Evolutionary conservation across 2,888 invertebrate genomes (phyloP).

Genomic region (Phyto melanocephala): DNA sequence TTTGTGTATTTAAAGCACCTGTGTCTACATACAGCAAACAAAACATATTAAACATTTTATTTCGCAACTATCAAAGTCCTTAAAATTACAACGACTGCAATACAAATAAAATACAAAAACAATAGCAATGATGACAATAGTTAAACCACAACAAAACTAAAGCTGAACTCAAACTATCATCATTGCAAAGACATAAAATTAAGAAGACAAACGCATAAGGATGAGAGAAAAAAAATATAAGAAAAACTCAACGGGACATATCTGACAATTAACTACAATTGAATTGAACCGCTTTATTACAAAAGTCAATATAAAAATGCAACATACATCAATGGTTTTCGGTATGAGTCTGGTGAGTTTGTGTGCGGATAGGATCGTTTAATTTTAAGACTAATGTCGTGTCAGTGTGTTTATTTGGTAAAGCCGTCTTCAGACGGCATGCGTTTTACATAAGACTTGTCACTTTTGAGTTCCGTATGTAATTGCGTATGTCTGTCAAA

Average conservation of each 20-base stretch:
- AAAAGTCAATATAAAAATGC: background rate
- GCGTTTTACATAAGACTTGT: too few relatives aligned
- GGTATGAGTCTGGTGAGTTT: background rate
- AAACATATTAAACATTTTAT: slow-evolving; percentile 50
- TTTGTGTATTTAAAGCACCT: slow-evolving; percentile 68
- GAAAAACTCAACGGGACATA: slow-evolving; percentile 56
- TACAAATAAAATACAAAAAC: slow-evolving; percentile 3
- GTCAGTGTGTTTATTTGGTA: background rate
- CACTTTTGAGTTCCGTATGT: too few relatives aligned
- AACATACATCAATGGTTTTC: background rate
- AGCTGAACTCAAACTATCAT: background rate
- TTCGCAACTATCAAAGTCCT: slow-evolving; percentile 64
- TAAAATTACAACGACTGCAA: slow-evolving; percentile 2
- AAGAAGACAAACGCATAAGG: background rate
- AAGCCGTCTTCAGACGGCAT: too few relatives aligned
- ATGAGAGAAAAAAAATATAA: slow-evolving; percentile 18
- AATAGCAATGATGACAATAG: slow-evolving; percentile 32
- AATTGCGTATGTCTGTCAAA: too few relatives aligned
- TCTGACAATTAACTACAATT: slow-evolving; percentile 48
- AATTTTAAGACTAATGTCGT: slow-evolving; percentile 23
- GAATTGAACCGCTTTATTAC: slow-evolving; percentile 17
- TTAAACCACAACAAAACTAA: slow-evolving; percentile 8
- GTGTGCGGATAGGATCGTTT: slow-evolving; percentile 3
- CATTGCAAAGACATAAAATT: background rate
- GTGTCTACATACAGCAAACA: slow-evolving; percentile 60